Evolutionary conservation across 2,888 invertebrate species (phyloP).

Genomic region (Reticulitermes lucifugus): DNA sequence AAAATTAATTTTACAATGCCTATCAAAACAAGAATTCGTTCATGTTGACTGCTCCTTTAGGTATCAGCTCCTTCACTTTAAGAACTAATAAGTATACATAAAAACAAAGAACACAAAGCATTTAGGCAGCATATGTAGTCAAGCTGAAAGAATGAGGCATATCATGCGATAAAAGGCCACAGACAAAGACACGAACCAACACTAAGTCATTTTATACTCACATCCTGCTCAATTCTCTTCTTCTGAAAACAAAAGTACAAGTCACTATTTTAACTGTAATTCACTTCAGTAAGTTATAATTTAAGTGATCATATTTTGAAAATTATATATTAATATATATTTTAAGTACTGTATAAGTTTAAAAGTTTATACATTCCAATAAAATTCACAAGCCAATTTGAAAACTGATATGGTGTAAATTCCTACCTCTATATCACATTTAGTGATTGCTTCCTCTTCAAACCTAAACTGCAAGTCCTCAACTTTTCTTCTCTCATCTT

Average conservation of each 20-base stretch:
- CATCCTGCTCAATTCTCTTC: slow-evolving; percentile 64
- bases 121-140: not conserved
- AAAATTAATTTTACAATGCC: no score
- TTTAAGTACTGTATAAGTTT: not conserved
- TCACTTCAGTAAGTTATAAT: slow-evolving; percentile 27
- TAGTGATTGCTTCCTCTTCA: slow-evolving; percentile 91
- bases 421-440: slow-evolving; percentile 88
- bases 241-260: slow-evolving; percentile 63
- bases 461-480: slow-evolving; percentile 92
- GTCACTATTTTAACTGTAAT: not conserved
- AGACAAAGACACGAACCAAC: not conserved
- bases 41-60: not conserved
- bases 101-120: not conserved
- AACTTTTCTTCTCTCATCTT: slow-evolving; percentile 83
- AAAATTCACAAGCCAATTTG: not conserved
- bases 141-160: not conserved
- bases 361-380: not conserved
- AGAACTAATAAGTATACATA: not conserved
- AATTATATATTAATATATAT: not conserved
- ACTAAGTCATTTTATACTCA: slow-evolving; percentile 60
- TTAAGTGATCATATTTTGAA: slow-evolving; percentile 16
- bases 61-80: not conserved
- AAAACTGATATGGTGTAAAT: not conserved
- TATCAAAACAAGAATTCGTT: no score
- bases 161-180: slow-evolving; percentile 12